These are phyloP conservation scores for Pituophis catenifer DNA, from an alignment of 2,113 vertebrate genomes.

Conservation along the genomic window DNA sequence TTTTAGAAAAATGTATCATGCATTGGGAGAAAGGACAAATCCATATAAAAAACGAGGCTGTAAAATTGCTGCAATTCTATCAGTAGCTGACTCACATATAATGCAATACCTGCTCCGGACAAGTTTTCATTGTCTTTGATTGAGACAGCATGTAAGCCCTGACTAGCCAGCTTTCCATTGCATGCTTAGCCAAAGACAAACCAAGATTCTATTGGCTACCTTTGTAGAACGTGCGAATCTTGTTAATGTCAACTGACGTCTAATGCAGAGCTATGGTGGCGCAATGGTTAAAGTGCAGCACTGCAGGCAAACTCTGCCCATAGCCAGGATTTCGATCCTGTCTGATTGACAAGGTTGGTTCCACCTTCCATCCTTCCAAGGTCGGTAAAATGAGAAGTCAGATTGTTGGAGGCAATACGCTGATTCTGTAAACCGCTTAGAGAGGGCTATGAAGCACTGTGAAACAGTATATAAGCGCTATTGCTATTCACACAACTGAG, in stretches of 20 bases:
- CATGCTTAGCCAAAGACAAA: not conserved
- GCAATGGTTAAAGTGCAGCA: no score
- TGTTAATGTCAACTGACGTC: not conserved
- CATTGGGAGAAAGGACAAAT: slow-evolving; percentile 9
- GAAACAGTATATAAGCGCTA: not conserved
- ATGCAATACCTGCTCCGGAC: not conserved
- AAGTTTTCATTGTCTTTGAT: not conserved
- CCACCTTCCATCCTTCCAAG: no score
- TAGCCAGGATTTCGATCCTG: no score
- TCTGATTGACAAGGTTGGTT: no score
- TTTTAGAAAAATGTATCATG: slow-evolving; percentile 9
- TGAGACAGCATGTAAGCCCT: not conserved
- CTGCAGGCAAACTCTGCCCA: no score
- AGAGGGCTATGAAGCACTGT: no score
- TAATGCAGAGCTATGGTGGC: not conserved
- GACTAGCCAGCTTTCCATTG: not conserved
- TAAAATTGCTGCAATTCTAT: not conserved
- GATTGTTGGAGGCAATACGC: no score
- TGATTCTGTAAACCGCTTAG: no score
- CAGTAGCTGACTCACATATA: not conserved
- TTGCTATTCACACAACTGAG: not conserved
- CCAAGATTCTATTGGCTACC: not conserved
- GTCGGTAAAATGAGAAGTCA: no score
- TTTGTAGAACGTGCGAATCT: not conserved
- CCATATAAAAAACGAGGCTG: not conserved